Evolutionary conservation across 2,888 invertebrate genomes (phyloP).

Genomic region (Mythimna impura): DNA sequence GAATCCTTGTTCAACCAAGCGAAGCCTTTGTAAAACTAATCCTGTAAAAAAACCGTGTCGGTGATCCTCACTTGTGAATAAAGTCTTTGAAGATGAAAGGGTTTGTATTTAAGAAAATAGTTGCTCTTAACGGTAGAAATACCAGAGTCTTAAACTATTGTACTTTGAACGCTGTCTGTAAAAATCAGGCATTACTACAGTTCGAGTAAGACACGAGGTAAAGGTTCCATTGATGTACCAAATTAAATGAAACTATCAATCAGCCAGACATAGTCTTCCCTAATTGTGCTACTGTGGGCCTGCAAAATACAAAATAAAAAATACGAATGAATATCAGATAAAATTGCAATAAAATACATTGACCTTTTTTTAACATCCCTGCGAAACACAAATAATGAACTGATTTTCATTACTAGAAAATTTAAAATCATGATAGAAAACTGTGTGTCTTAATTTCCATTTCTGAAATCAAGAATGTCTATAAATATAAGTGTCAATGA

Average conservation of each 20-base stretch:
- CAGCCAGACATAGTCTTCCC: neutral
- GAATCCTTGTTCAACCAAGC: neutral
- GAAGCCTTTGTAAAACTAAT: slow-evolving; percentile 1
- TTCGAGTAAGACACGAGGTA: neutral
- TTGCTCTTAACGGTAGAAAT: neutral
- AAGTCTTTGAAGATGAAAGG: slow-evolving; percentile 1
- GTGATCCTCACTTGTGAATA: slow-evolving; percentile 9
- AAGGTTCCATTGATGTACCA: neutral
- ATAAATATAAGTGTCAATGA: too few relatives aligned
- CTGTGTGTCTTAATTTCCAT: too few relatives aligned
- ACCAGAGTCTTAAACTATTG: slow-evolving; percentile 6
- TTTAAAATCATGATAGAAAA: too few relatives aligned
- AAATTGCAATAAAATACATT: too few relatives aligned
- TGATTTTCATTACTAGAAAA: too few relatives aligned
- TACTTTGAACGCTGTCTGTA: neutral
- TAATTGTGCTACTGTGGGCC: neutral
- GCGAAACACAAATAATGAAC: too few relatives aligned
- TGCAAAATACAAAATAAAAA: too few relatives aligned
- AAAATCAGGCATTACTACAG: neutral
- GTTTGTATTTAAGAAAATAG: slow-evolving; percentile 17
- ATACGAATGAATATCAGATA: too few relatives aligned
- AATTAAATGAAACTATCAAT: neutral
- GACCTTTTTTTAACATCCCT: too few relatives aligned
- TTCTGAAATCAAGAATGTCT: too few relatives aligned
- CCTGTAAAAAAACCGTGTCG: neutral